Conservation (phyloP, 2,888 invertebrate species). For the Chymomyza amoena region DNA sequence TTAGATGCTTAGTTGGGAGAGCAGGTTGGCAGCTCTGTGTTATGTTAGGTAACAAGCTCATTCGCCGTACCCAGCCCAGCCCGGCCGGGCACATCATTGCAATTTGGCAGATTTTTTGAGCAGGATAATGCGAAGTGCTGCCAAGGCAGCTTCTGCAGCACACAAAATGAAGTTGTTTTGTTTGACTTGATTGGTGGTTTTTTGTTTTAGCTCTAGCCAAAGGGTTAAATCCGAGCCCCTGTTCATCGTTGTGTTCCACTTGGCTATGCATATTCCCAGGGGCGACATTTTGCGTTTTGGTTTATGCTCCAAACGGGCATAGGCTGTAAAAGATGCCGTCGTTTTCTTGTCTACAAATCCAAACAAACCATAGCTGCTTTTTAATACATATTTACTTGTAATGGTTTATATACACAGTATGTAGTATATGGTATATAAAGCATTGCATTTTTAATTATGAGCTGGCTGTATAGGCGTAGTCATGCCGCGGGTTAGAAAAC, state of each 20-base stretch:
- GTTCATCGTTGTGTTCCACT: slow-evolving; percentile 16
- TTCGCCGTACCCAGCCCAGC: slow-evolving; percentile 1
- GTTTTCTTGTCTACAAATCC: slow-evolving; percentile 57
- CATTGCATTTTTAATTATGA: slow-evolving; percentile 73
- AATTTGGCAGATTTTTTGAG: slow-evolving; percentile 35
- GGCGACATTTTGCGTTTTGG: slow-evolving; percentile 71
- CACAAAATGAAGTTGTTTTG: slow-evolving; percentile 53
- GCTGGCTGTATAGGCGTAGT: slow-evolving; percentile 35
- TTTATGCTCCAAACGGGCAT: slow-evolving; percentile 48
- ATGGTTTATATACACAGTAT: no score
- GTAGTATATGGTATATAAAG: slow-evolving; percentile 37
- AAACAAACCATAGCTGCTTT: neutral
- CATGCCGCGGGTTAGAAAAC: slow-evolving; percentile 64
- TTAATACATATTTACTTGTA: neutral
- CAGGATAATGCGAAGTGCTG: slow-evolving; percentile 52
- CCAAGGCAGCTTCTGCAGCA: neutral
- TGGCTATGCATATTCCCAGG: slow-evolving; percentile 49
- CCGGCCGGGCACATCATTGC: neutral
- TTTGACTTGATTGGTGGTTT: slow-evolving; percentile 42
- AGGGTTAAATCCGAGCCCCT: slow-evolving; percentile 55
- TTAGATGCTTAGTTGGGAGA: slow-evolving; percentile 14
- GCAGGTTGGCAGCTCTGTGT: neutral
- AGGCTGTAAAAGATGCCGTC: slow-evolving; percentile 53
- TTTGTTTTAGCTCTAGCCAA: slow-evolving; percentile 32
- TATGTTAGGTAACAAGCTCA: neutral